Conservation (phyloP, 2,888 invertebrate species). For the Ypsolopha scabrella region DNA sequence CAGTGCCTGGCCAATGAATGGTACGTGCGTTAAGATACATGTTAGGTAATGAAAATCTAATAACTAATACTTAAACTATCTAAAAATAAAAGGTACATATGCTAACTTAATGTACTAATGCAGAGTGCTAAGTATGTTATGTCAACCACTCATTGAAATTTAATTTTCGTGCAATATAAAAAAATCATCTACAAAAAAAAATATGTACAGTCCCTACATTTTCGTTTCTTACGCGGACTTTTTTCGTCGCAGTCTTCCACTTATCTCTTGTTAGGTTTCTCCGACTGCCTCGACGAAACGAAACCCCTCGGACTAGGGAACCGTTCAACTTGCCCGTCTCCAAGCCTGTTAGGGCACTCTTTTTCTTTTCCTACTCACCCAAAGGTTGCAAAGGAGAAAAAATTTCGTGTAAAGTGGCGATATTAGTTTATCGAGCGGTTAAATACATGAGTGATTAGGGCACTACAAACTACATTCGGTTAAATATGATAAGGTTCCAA, state of each 20-base stretch:
- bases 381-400: neutral
- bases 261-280: slow-evolving; percentile 62
- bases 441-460: too few relatives aligned
- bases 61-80: neutral
- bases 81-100: too few relatives aligned
- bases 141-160: too few relatives aligned
- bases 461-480: too few relatives aligned
- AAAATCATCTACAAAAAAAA: too few relatives aligned
- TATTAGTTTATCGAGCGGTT: neutral
- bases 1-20: slow-evolving; percentile 4
- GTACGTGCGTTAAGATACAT: neutral
- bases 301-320: slow-evolving; percentile 73
- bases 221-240: slow-evolving; percentile 78
- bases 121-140: too few relatives aligned
- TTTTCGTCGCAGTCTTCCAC: slow-evolving; percentile 79
- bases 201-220: too few relatives aligned
- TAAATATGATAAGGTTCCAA: too few relatives aligned
- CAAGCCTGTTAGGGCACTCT: slow-evolving; percentile 75
- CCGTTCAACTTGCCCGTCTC: slow-evolving; percentile 75
- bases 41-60: neutral
- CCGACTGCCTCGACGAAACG: slow-evolving; percentile 72
- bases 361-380: slow-evolving; percentile 65
- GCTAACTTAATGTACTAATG: too few relatives aligned
- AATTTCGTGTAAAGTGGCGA: neutral
- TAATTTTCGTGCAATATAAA: too few relatives aligned